Conservation (phyloP, 1,140 invertebrate species). For the Dreissena polymorpha region DNA sequence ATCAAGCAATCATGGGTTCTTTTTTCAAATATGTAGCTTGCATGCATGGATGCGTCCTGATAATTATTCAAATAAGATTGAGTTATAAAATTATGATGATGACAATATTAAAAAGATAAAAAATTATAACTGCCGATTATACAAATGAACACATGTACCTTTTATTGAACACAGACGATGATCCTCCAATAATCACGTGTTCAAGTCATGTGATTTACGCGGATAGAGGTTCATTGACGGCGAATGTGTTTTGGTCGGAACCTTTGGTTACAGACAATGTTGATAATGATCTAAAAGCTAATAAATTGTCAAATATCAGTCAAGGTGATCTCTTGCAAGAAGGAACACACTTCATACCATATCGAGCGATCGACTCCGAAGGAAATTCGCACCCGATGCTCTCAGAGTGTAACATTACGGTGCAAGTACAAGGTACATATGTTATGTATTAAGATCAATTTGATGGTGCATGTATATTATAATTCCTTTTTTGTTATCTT, state of each 20-base stretch:
- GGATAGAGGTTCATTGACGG: background rate
- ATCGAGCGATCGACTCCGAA: constrained; percentile 11
- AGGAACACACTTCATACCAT: constrained; percentile 14
- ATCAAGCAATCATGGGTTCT: no score
- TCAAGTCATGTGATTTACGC: constrained; percentile 23
- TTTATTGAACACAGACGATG: background rate
- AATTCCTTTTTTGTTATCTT: no score
- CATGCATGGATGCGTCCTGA: no score
- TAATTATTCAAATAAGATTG: no score
- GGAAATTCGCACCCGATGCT: constrained; percentile 1
- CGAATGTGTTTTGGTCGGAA: constrained; percentile 13
- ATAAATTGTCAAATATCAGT: background rate
- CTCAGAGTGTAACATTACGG: background rate
- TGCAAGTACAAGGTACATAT: background rate
- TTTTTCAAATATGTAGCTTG: no score
- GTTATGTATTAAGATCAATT: no score
- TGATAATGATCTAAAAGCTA: background rate
- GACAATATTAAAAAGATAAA: no score
- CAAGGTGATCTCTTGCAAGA: constrained; percentile 14
- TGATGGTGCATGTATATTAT: no score
- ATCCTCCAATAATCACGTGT: constrained; percentile 13
- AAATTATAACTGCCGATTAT: no score
- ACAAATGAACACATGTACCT: no score
- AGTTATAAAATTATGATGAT: no score
- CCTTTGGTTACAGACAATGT: constrained; percentile 9